Evolutionary conservation across 2,888 invertebrate genomes (phyloP).

Genomic region (Epinotia bilunana): DNA sequence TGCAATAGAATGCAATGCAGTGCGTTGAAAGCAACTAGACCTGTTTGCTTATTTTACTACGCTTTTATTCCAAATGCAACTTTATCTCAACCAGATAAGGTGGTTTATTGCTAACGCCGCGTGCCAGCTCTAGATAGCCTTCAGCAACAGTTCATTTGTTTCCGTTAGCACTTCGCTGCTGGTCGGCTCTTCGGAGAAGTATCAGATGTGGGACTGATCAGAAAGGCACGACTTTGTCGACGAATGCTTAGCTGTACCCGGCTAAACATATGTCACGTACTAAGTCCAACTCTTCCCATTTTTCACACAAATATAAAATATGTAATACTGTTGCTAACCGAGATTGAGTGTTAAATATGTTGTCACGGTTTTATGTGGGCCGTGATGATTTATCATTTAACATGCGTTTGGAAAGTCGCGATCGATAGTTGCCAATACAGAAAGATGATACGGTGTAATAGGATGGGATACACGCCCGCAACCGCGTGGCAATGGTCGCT

Average conservation of each 20-base stretch:
- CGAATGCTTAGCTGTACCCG: conserved; percentile 55
- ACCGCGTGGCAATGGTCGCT: conserved; percentile 49
- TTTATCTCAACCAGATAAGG: conserved; percentile 53
- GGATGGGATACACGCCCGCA: conserved; percentile 29
- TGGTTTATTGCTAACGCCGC: conserved; percentile 49
- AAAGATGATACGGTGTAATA: conserved; percentile 26
- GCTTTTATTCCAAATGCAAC: conserved; percentile 57
- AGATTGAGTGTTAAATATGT: conserved; percentile 58
- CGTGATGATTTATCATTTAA: conserved; percentile 61
- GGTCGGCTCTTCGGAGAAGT: conserved; percentile 71
- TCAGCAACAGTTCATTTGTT: conserved; percentile 79
- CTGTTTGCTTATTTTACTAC: conserved; percentile 68
- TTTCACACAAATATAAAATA: conserved; percentile 61
- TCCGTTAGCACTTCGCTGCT: conserved; percentile 75
- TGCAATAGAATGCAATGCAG: conserved; percentile 76
- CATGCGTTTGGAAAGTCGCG: conserved; percentile 38
- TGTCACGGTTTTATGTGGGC: conserved; percentile 58
- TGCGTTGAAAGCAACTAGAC: conserved; percentile 75
- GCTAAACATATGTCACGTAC: conserved; percentile 59
- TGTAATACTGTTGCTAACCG: conserved; percentile 46
- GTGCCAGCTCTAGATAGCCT: conserved; percentile 64
- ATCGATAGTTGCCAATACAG: conserved; percentile 16
- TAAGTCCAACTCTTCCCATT: conserved; percentile 54
- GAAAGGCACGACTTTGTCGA: conserved; percentile 68
- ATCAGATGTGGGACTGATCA: conserved; percentile 76